Conservation (phyloP, 2,113 vertebrate genomes). For the Paramisgurnus dabryanus region DNA sequence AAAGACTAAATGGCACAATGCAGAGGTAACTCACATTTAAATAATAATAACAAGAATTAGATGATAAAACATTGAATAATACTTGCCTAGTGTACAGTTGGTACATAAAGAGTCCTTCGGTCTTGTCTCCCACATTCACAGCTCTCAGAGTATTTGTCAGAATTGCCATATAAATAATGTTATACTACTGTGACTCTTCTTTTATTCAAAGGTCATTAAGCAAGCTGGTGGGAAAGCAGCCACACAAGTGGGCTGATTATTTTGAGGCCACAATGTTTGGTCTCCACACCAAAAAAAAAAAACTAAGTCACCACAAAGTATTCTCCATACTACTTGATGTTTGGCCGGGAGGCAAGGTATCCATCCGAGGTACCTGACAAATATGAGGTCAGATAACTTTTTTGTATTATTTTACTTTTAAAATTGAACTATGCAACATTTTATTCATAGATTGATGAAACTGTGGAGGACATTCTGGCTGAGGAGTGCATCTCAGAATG, state of each 20-base stretch:
- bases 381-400: background rate
- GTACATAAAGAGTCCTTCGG: background rate
- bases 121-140: background rate
- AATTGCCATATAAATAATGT: background rate
- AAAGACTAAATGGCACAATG: background rate
- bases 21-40: background rate
- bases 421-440: too few species aligned
- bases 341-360: background rate
- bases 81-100: background rate
- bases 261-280: slow-evolving; percentile 5
- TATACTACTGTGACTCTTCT: background rate
- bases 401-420: background rate
- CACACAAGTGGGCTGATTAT: background rate
- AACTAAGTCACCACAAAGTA: background rate
- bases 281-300: slow-evolving; percentile 2
- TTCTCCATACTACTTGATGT: background rate
- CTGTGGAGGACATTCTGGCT: background rate
- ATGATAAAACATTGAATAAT: too few species aligned
- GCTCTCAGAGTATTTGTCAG: background rate
- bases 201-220: background rate
- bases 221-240: background rate
- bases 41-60: background rate
- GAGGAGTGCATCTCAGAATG: background rate
- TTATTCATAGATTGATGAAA: background rate
- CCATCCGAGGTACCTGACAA: background rate